Percentiles rank a stretch among this genome's conserved stretches.
Conservation (phyloP, 92 coral and sea anemone species). For the Epizoanthus stellaris region DNA sequence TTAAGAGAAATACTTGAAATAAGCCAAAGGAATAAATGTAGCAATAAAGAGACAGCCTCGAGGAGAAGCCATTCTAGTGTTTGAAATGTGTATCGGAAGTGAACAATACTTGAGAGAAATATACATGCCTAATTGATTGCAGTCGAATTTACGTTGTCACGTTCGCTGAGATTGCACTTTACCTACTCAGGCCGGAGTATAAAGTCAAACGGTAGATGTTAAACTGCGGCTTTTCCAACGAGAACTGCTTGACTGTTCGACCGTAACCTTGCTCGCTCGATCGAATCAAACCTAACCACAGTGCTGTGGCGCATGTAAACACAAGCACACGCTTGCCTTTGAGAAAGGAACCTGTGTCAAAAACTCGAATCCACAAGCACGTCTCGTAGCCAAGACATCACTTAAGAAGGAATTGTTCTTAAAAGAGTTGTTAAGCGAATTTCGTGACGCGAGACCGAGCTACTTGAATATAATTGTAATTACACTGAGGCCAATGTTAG, state of each 20-base stretch:
- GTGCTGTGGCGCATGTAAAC: constrained; percentile 22
- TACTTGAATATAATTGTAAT: constrained; percentile 74
- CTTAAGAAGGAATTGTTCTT: constrained; percentile 11
- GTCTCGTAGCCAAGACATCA: constrained; percentile 14
- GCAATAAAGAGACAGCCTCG: background rate
- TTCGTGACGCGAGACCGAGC: constrained; percentile 70
- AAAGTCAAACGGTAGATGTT: constrained; percentile 3
- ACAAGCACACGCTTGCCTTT: constrained; percentile 27
- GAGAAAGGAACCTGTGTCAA: constrained; percentile 9
- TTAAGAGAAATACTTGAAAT: constrained; percentile 64
- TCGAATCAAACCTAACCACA: constrained; percentile 28
- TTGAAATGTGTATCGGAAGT: constrained; percentile 48
- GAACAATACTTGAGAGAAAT: constrained; percentile 62
- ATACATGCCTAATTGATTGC: constrained; percentile 78
- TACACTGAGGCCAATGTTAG: constrained; percentile 73
- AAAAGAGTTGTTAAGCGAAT: constrained; percentile 46
- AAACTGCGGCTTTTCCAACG: constrained; percentile 3
- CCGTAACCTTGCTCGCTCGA: constrained; percentile 32
- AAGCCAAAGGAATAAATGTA: background rate
- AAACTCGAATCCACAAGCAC: background rate
- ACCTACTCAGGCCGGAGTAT: constrained; percentile 10
- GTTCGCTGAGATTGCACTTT: constrained; percentile 34
- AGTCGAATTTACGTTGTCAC: constrained; percentile 59
- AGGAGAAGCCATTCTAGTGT: constrained; percentile 25
- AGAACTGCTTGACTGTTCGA: constrained; percentile 13